Base-by-base conservation (phyloP, 1,140 invertebrate genomes). In the Stratiolaelaps scimitus region DNA sequence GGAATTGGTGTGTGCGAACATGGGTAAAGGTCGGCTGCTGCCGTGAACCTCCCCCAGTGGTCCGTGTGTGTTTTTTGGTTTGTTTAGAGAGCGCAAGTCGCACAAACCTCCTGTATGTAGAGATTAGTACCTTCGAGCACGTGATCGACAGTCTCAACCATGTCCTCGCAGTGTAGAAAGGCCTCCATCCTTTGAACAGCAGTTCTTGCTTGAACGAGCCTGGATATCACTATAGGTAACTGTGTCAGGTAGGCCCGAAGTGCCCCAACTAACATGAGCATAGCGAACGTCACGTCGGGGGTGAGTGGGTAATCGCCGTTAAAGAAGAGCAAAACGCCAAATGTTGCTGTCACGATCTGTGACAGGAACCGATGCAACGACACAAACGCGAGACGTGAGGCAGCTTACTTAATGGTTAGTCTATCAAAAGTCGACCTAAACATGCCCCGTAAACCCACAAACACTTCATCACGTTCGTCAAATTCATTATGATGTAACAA, bases 131-230 rank as follows among this genome's bases (percentile, higher is more conserved):
- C 53, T 60, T 60, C 53, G 20, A 60, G 26, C 26, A 20, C 15
- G 23, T 26, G 26, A 29, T 60, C 53, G 15, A 20, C 26, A 7
- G 19, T 48, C 15, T 48, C 47, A 28, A 28, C 19, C 26, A 48
- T 20, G 15, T 48, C 26, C 19, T 48, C 47, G 10, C 53, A 60
- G 23, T 60, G 26, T 17, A 60, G 53, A 26, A 60, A 60, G 4
- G 15, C 4, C 23, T 60, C 53, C 13, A 60, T 60, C 53, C 53
- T n/a, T 23, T 60, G 15, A 34, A 60, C 26, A 60, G 53, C 53
- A 17, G 34, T 34, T 26, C 53, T 60, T 60, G 53, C 53, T 23
- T 60, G 53, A 17, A 60, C 53, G 15, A 60, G 53, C 26, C 34
- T 60, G 23, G 53, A 19, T 26, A 60, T 26, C 2, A 60, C 53